phyloP scores from a whole-genome alignment of 2,888 invertebrate genomes.

The Mythimna loreyi region DNA sequence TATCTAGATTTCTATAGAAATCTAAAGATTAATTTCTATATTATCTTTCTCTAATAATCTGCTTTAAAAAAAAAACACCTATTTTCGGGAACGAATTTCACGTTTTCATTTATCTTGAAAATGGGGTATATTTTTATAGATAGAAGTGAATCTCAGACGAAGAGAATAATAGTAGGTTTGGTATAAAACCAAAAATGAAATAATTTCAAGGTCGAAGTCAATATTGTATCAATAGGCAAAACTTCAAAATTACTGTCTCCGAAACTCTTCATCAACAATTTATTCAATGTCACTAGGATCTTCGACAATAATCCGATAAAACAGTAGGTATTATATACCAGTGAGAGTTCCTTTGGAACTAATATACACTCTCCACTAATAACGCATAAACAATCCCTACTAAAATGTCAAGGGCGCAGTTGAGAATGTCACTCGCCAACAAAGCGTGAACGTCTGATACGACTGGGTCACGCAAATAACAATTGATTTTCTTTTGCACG shows the following conservation, averaged over 20 bases:
- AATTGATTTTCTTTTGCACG: slow-evolving; percentile 54
- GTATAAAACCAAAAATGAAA: neutral
- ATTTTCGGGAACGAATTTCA: neutral
- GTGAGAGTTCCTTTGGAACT: slow-evolving; percentile 14
- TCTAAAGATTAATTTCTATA: no score
- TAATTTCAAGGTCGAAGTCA: no score
- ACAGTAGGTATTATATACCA: neutral
- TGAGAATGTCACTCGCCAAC: slow-evolving; percentile 52
- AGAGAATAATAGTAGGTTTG: neutral
- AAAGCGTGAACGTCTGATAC: slow-evolving; percentile 47
- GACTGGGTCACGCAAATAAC: slow-evolving; percentile 54
- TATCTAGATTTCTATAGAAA: no score
- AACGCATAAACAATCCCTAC: slow-evolving; percentile 40
- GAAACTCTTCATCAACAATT: slow-evolving; percentile 8
- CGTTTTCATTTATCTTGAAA: neutral
- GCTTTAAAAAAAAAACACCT: no score
- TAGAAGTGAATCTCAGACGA: neutral
- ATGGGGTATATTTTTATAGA: neutral
- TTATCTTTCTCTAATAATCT: no score
- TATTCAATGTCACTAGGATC: neutral
- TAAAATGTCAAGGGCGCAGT: slow-evolving; percentile 62
- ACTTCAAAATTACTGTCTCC: neutral
- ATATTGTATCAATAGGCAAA: neutral
- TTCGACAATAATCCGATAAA: slow-evolving; percentile 6
- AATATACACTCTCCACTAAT: slow-evolving; percentile 25